A percentile compares a stretch with the other conserved stretches of the same genome.
Evolutionary conservation across 2,797 vertebrate species (phyloP).

Genomic region (Petrocephalus sullivani): DNA sequence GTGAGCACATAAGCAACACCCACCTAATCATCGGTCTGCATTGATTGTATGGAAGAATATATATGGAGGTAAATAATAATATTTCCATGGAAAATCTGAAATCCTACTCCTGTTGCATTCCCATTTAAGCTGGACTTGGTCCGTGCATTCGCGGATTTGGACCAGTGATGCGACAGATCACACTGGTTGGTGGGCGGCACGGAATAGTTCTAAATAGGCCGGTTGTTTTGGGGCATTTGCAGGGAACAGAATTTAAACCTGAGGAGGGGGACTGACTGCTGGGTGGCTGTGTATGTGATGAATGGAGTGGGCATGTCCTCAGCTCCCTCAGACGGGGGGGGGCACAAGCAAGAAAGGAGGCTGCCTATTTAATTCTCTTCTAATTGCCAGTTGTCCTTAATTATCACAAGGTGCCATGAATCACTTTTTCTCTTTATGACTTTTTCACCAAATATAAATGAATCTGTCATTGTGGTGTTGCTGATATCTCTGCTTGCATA

Average conservation of each 20-base stretch:
- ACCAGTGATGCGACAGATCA: background rate
- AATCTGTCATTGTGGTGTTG: background rate
- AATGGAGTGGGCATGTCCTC: background rate
- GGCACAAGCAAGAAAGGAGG: background rate
- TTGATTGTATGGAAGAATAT: background rate
- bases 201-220: background rate
- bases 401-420: constrained; percentile 30
- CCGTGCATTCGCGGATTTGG: background rate
- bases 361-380: background rate
- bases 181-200: too few species aligned
- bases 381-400: background rate
- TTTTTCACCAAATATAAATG: background rate
- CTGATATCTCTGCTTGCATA: background rate
- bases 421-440: background rate
- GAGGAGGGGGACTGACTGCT: background rate
- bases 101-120: background rate
- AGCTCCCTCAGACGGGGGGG: background rate
- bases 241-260: background rate
- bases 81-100: background rate
- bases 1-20: background rate
- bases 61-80: background rate
- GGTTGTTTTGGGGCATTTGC: background rate
- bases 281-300: background rate
- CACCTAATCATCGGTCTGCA: background rate
- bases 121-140: background rate